Evolutionary conservation across 2,797 vertebrate genomes (phyloP).

Genomic region (Tauraco hartlaubi): DNA sequence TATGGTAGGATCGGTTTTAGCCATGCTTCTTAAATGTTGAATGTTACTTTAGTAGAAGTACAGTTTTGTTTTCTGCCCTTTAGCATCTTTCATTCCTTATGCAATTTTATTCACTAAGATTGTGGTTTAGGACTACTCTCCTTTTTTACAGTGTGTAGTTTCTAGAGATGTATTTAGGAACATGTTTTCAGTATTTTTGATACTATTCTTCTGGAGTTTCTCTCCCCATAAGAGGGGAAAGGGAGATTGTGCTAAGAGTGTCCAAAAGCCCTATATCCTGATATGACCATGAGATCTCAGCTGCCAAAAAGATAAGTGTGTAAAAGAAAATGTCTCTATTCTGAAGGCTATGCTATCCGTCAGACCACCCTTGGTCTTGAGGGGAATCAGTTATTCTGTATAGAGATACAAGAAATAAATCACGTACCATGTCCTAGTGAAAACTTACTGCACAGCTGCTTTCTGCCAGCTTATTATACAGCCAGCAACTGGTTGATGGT

Average conservation of each 20-base stretch:
- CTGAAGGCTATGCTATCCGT: background rate
- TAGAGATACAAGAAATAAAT: background rate
- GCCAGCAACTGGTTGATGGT: background rate
- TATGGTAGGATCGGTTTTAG: background rate
- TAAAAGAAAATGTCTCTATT: background rate
- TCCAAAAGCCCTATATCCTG: background rate
- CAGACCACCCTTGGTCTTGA: background rate
- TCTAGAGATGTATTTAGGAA: background rate
- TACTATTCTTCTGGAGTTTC: background rate
- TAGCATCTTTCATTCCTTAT: background rate
- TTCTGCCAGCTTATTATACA: background rate
- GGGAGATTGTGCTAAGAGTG: background rate
- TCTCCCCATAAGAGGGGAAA: background rate
- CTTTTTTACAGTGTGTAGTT: background rate
- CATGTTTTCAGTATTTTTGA: no score
- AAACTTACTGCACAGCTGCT: background rate
- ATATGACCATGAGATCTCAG: background rate
- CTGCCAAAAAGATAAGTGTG: background rate
- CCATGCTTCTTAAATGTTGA: background rate
- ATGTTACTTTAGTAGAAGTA: background rate
- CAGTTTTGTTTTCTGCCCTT: background rate
- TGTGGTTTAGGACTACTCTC: background rate
- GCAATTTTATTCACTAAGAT: background rate
- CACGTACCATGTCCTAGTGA: background rate
- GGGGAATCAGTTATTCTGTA: rapidly evolving